Percentiles rank a stretch among this genome's conserved stretches.
These are phyloP conservation scores for Spisula subtruncata DNA, from an alignment of 2,888 invertebrate species.

Conservation along the genomic window DNA sequence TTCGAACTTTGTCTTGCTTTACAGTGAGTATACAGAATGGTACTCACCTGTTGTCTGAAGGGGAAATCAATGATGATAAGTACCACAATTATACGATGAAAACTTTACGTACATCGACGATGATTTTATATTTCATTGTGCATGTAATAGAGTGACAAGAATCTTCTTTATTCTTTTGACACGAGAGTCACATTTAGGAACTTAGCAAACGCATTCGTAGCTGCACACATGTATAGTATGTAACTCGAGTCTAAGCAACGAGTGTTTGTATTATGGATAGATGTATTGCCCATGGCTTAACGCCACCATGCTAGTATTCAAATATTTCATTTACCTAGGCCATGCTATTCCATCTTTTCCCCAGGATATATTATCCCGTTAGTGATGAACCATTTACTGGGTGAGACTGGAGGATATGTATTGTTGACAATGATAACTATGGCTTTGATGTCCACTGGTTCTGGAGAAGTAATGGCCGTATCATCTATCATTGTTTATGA, in stretches of 20 bases:
- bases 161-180: no score
- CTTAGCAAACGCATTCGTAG: no score
- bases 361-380: slow-evolving; percentile 82
- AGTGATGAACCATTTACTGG: slow-evolving; percentile 77
- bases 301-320: no score
- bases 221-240: no score
- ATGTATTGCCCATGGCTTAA: no score
- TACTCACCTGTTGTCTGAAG: slow-evolving; percentile 54
- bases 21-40: slow-evolving; percentile 69
- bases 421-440: slow-evolving; percentile 81
- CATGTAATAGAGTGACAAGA: no score
- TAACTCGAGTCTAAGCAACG: no score
- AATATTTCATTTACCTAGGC: not conserved
- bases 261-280: no score
- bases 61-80: slow-evolving; percentile 60
- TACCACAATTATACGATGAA: not conserved
- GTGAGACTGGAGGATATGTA: slow-evolving; percentile 76
- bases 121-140: not conserved
- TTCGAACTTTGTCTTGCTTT: slow-evolving; percentile 77
- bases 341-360: not conserved
- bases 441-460: slow-evolving; percentile 84
- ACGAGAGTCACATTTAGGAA: no score
- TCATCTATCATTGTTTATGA: slow-evolving; percentile 83
- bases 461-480: slow-evolving; percentile 85
- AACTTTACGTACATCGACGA: no score